Evolutionary conservation across 2,888 invertebrate species (phyloP).

Genomic region (Eueremaeus valkanovi): DNA sequence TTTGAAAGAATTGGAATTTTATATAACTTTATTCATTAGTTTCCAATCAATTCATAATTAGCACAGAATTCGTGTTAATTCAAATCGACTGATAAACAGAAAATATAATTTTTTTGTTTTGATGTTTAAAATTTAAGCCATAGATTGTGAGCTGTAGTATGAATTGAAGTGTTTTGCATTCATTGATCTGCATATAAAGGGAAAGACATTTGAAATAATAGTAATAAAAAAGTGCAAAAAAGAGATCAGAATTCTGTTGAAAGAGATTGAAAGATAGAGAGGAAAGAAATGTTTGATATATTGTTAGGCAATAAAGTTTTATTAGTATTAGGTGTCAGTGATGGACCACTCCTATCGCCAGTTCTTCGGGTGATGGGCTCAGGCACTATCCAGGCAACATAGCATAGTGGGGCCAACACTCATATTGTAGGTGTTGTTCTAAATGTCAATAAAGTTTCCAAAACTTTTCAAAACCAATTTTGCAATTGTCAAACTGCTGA

Average conservation of each 20-base stretch:
- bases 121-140: too few species aligned
- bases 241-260: neutral
- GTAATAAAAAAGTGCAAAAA: neutral
- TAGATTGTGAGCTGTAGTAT: too few species aligned
- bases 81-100: too few species aligned
- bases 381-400: neutral
- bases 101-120: too few species aligned
- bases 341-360: constrained; percentile 7
- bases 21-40: too few species aligned
- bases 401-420: neutral
- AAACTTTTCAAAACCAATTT: constrained; percentile 18
- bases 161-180: too few species aligned
- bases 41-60: too few species aligned
- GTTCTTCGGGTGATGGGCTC: neutral
- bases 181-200: neutral
- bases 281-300: neutral
- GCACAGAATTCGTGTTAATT: too few species aligned
- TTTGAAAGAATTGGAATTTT: too few species aligned
- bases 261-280: neutral
- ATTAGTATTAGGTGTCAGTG: constrained; percentile 14
- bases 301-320: constrained; percentile 18
- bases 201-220: neutral
- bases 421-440: constrained; percentile 9
- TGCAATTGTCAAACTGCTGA: neutral
- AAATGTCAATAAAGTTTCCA: constrained; percentile 15